Base-by-base conservation (phyloP, 1,140 invertebrate species). In the Bombus impatiens region DNA sequence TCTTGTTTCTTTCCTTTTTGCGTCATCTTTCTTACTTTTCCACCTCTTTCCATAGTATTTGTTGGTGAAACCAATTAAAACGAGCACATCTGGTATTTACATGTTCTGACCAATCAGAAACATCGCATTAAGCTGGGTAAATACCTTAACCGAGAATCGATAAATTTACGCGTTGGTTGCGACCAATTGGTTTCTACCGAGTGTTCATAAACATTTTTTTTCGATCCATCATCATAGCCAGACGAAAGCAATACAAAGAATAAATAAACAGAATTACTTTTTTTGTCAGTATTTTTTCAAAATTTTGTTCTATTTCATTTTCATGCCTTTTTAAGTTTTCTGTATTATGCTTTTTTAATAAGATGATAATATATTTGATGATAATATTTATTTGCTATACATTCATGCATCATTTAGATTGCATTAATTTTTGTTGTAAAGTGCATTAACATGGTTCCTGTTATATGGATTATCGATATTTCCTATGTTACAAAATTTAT, bases 141-240 rank as follows among this genome's bases (percentile, higher is more conserved):
- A 77, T n/a, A 57, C 42, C 35, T 40, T 78, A 84, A 84, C 44
- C 62, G 42, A 40, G 28, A 78, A 84, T 84, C 82, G 13, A 84
- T 84, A 77, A 77, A 83, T 83, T 67, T 67, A 77, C 59, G 4
- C 42, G 2, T 28, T 5, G 10, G 47, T 10, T 3, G 68, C 22
- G 15, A 13, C 35, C 78, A 40, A 71, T 57, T 32, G 9, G 9
- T 25, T 62, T 62, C 28, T 62, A 53, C 18, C 18, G 32, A 13
- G 9, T 15, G 8, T 9, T 35, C 3, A 47, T 42, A 10, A 47
- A n/a, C 42, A 25, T 53, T 53, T 53, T 18, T 53, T 53, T 53
- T 53, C 47, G 18, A 70, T 70, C 68, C 8, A 15, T 13, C 28
- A 15, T 22, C 28, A 25, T 22, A 6, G 35, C 5, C 9, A 74